These are phyloP conservation scores for Porites lutea DNA, from an alignment of 64 coral and sea anemone species.

Conservation along the genomic window DNA sequence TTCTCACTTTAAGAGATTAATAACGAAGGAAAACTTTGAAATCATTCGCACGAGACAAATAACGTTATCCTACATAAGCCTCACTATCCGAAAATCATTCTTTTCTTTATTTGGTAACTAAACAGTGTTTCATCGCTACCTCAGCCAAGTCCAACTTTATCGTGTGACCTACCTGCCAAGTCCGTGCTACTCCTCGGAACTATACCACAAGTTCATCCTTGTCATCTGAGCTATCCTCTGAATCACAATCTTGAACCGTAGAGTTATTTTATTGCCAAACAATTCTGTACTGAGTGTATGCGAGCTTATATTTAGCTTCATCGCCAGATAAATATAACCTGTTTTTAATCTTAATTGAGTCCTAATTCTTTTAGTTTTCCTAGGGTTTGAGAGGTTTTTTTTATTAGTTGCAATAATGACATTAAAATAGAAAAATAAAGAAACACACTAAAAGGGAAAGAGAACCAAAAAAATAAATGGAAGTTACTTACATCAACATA, in stretches of 20 bases:
- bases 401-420: no score
- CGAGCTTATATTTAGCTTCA: neutral
- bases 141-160: neutral
- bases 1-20: neutral
- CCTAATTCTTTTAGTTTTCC: neutral
- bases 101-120: neutral
- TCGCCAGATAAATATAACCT: neutral
- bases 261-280: constrained; percentile 35
- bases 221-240: neutral
- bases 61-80: neutral
- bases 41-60: neutral
- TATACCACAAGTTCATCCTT: neutral
- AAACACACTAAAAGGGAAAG: no score
- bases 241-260: neutral
- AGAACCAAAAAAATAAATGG: no score
- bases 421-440: no score
- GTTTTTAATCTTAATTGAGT: neutral
- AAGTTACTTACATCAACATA: no score
- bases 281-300: constrained; percentile 33
- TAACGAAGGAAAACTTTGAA: neutral
- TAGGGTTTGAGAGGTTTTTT: neutral
- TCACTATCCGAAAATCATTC: neutral
- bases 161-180: neutral
- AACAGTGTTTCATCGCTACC: neutral
- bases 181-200: neutral